These are phyloP conservation scores for Phalloptychus januarius DNA, from an alignment of 2,797 vertebrate species.

Conservation along the genomic window DNA sequence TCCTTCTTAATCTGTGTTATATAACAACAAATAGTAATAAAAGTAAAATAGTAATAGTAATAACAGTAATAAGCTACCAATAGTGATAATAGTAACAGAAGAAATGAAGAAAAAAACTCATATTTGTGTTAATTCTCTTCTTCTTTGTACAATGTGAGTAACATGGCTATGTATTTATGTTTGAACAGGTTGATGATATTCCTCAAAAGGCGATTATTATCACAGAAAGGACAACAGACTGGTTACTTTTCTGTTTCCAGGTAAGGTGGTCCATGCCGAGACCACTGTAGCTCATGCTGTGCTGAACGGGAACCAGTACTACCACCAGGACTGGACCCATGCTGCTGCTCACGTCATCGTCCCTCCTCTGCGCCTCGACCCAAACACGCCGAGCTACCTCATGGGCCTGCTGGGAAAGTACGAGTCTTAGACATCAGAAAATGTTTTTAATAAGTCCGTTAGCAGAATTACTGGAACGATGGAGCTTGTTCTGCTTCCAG, in stretches of 20 bases:
- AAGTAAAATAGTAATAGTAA: too few species aligned
- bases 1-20: too few species aligned
- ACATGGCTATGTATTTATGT: too few species aligned
- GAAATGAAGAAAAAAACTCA: too few species aligned
- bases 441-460: not conserved
- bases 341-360: constrained; percentile 92
- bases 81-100: too few species aligned
- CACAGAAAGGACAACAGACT: not conserved
- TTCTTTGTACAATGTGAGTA: too few species aligned
- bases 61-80: too few species aligned
- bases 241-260: constrained; percentile 65
- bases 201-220: not conserved
- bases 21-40: too few species aligned
- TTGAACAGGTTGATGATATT: not conserved
- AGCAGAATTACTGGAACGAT: not conserved
- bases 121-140: too few species aligned
- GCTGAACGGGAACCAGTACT: constrained; percentile 93
- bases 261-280: constrained; percentile 93
- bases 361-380: constrained; percentile 92
- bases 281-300: constrained; percentile 92
- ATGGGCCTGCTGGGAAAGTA: constrained; percentile 97
- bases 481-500: constrained; percentile 64
- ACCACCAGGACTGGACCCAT: constrained; percentile 97
- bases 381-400: constrained; percentile 94
- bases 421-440: constrained; percentile 39